phyloP scores from a whole-genome alignment of 2,888 invertebrate species.

The Eristalis pertinax region DNA sequence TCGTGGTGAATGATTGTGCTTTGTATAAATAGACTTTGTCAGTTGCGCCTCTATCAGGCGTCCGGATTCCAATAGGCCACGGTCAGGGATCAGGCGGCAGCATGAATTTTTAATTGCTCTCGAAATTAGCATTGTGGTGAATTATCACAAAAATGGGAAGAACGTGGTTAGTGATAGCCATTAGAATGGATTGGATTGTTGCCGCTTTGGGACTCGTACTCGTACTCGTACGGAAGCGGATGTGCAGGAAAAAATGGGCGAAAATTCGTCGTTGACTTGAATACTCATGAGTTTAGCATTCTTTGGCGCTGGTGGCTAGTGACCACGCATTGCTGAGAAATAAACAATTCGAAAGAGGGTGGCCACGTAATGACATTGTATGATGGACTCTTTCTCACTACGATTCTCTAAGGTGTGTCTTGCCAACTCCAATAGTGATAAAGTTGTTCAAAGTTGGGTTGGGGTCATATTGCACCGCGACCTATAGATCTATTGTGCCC shows the following conservation, averaged over 20 bases:
- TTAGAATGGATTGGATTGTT: not conserved
- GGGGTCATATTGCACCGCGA: too few relatives aligned
- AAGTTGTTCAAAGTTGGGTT: too few relatives aligned
- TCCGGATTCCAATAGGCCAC: not conserved
- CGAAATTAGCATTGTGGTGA: constrained; percentile 7
- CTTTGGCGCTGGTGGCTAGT: not conserved
- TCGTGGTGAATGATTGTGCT: constrained; percentile 14
- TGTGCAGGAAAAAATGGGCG: not conserved
- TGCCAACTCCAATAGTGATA: too few relatives aligned
- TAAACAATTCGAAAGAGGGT: not conserved
- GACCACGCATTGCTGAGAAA: not conserved
- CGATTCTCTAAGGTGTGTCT: too few relatives aligned
- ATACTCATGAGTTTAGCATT: not conserved
- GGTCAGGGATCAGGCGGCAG: constrained; percentile 10
- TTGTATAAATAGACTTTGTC: constrained; percentile 22
- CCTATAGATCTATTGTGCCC: too few relatives aligned
- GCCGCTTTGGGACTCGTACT: not conserved
- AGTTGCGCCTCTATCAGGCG: not conserved
- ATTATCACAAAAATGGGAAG: not conserved
- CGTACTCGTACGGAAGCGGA: not conserved
- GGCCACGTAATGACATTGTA: not conserved
- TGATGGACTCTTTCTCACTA: too few relatives aligned
- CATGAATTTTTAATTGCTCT: constrained; percentile 24
- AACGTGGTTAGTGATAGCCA: not conserved
- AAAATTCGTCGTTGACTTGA: not conserved